Conservation (phyloP, 2,888 invertebrate species). For the Melanostoma mellinum region DNA sequence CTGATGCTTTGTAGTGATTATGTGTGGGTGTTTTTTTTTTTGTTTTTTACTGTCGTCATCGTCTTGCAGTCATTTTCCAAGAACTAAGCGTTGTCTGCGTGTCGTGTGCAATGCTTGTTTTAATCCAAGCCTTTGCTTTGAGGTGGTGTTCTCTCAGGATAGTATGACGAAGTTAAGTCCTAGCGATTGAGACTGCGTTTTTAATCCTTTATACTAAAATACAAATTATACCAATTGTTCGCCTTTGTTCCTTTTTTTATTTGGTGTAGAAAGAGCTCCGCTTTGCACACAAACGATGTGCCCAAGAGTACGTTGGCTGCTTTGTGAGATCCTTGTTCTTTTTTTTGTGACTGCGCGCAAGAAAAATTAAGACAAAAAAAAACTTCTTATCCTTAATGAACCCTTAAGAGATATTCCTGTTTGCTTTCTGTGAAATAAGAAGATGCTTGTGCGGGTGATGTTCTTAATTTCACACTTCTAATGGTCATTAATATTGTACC, state of each 20-base stretch:
- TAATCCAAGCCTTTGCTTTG: conserved; percentile 37
- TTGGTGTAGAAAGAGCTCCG: conserved; percentile 5
- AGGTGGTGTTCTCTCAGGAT: conserved; percentile 20
- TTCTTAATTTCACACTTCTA: conserved; percentile 66
- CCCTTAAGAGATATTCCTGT: conserved; percentile 50
- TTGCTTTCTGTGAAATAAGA: conserved; percentile 4
- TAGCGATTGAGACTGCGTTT: conserved; percentile 53
- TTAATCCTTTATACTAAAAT: conserved; percentile 57
- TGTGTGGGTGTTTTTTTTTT: conserved; percentile 1
- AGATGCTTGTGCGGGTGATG: conserved; percentile 22
- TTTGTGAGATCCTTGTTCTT: conserved; percentile 41
- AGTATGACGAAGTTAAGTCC: conserved; percentile 50
- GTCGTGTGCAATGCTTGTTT: conserved; percentile 8
- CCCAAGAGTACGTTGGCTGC: conserved; percentile 54
- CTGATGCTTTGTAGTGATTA: conserved; percentile 59
- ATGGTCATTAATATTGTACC: conserved; percentile 63
- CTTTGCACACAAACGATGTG: conserved; percentile 13
- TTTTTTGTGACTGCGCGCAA: not conserved
- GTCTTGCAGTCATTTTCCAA: not conserved
- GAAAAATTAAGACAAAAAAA: conserved; percentile 1
- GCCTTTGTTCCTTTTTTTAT: conserved; percentile 22
- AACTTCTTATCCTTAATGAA: conserved; percentile 55
- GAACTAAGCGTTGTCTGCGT: conserved; percentile 20
- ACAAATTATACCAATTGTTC: conserved; percentile 59
- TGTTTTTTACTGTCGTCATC: not conserved